Evolutionary conservation across 1,140 invertebrate species (phyloP).

Genomic region (Drosophila tani): DNA sequence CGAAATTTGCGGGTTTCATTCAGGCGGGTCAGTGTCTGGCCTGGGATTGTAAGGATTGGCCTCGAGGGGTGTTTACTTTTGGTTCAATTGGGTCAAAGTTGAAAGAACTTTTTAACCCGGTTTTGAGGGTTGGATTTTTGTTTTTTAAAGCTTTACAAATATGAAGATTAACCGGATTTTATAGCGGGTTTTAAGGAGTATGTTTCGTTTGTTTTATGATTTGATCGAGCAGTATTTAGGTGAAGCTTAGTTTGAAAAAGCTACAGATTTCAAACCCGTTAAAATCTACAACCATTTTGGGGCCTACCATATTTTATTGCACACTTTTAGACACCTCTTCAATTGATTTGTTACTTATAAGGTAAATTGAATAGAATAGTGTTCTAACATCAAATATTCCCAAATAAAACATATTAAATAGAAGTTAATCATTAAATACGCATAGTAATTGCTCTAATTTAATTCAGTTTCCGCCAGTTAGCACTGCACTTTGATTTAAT

Average conservation of each 20-base stretch:
- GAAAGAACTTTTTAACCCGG: conserved; percentile 26
- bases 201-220: background rate
- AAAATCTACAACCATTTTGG: background rate
- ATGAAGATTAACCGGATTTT: background rate
- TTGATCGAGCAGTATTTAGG: background rate
- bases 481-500: conserved; percentile 1
- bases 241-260: background rate
- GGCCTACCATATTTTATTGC: background rate
- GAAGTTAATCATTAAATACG: background rate
- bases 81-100: conserved; percentile 46
- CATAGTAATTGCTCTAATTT: conserved; percentile 2
- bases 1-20: conserved; percentile 19
- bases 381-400: too few relatives aligned
- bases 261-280: background rate
- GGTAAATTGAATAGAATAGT: too few relatives aligned
- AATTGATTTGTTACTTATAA: background rate
- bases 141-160: background rate
- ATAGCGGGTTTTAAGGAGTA: background rate
- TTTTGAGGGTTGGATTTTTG: conserved; percentile 13
- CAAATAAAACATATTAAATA: too few relatives aligned
- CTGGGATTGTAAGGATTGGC: conserved; percentile 16
- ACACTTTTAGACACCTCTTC: background rate
- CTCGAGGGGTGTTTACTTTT: conserved; percentile 3
- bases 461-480: conserved; percentile 1
- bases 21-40: conserved; percentile 26